Percentiles rank a stretch among this genome's conserved stretches.
Evolutionary conservation across 2,888 invertebrate genomes (phyloP).

Genomic region (Anarsia innoxiella): DNA sequence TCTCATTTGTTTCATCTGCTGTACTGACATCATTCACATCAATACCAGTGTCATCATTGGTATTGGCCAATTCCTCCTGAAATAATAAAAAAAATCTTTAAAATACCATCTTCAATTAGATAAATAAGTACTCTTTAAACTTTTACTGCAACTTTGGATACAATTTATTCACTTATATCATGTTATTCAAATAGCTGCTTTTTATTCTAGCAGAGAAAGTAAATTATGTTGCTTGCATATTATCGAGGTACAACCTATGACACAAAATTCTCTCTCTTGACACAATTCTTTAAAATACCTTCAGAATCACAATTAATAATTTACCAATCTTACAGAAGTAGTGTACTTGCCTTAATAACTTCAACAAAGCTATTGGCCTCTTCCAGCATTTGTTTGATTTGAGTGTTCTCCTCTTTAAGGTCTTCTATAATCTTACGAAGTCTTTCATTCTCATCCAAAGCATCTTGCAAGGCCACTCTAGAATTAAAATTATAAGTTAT

Average conservation of each 20-base stretch:
- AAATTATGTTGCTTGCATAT: too few relatives aligned
- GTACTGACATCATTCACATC: constrained; percentile 68
- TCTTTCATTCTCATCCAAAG: constrained; percentile 82
- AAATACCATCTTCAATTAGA: too few relatives aligned
- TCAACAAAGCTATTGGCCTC: constrained; percentile 85
- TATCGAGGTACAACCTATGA: too few relatives aligned
- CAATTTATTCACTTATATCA: too few relatives aligned
- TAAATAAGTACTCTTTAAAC: too few relatives aligned
- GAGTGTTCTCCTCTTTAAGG: constrained; percentile 78
- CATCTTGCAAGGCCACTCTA: constrained; percentile 80
- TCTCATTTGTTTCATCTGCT: constrained; percentile 42
- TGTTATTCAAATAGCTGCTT: too few relatives aligned
- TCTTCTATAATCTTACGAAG: constrained; percentile 64
- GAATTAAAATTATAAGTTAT: not conserved
- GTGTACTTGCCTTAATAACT: constrained; percentile 84
- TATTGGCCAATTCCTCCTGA: constrained; percentile 77
- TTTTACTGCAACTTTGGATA: too few relatives aligned
- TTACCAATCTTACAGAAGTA: too few relatives aligned
- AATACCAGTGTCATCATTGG: constrained; percentile 72
- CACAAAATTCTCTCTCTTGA: too few relatives aligned
- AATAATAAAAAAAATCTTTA: constrained; percentile 22
- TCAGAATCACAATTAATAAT: too few relatives aligned
- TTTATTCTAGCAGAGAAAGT: too few relatives aligned
- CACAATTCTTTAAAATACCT: too few relatives aligned
- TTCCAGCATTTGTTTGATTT: constrained; percentile 82